Conservation (phyloP, 2,797 vertebrate genomes). For the Onychomys torridus region DNA sequence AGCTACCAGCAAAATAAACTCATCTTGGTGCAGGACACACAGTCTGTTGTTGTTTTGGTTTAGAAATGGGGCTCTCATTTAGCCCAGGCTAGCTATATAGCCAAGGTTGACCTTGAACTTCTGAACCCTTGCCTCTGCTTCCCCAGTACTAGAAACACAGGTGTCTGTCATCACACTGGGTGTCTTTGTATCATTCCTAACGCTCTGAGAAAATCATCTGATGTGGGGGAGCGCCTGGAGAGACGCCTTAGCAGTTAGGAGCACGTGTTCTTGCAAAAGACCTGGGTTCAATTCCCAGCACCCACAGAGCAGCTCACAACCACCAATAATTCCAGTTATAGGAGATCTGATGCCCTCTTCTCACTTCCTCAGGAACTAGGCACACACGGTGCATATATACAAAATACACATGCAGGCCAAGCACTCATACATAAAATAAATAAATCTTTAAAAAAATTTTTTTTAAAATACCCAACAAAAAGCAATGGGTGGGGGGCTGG, state of each 20-base stretch:
- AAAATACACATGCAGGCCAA: not conserved
- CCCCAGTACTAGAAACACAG: not conserved
- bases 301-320: not conserved
- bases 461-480: not conserved
- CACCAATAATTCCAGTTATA: not conserved
- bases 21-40: rapidly evolving
- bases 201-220: not conserved
- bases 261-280: not conserved
- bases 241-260: not conserved
- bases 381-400: not conserved
- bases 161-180: not conserved
- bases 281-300: not conserved
- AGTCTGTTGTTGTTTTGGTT: not conserved
- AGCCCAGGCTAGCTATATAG: not conserved
- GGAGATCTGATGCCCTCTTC: not conserved
- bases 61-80: not conserved
- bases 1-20: not conserved
- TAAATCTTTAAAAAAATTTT: not conserved
- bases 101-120: not conserved
- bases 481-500: no score
- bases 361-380: no score
- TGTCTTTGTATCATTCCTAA: not conserved
- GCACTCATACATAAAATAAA: not conserved
- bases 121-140: not conserved
- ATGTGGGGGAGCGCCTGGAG: not conserved